Base-by-base conservation (phyloP, 2,888 invertebrate genomes). In the Euzophera pinguis region DNA sequence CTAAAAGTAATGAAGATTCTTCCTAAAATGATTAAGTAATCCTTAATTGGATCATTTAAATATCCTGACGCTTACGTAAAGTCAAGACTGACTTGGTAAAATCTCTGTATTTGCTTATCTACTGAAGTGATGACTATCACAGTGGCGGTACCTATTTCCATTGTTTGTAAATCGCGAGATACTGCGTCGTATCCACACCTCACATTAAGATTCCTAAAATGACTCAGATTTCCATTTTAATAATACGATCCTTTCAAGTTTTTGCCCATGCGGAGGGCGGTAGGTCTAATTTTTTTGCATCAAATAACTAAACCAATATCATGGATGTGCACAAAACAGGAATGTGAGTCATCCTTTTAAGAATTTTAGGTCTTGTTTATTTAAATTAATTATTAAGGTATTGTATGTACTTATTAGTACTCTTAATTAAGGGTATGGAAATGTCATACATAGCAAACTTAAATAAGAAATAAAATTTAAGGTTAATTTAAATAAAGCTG, bases 251-350 rank as follows among this genome's bases (percentile, higher is more conserved):
- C 29, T 12, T 32, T 27, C 10, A 32, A 27, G 27, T 39, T 39
- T 49, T 49, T 50, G 29, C 45, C 14, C 45, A 14, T 14, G 5
- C 22, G 14, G 13, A 3, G n/a, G n/a, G 27, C 22, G 27, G 1
- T 12, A 37, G 38, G 38, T 35, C 29, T 14, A 35, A 29, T 39
- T 47, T 47, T 42, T 52, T 47, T 34, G 34, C 32, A 43, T 51
- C 51, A 35, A 35, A 37, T 51, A 35, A n/a, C n/a, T n/a, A n/a
- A n/a, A 38, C 27, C 50, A 47, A 42, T 50, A 45, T 51, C 34
- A 48, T 52, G 37, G 47, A n/a, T 29, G 53, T 53, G 52, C 32
- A 14, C 38, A 48, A 13, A 48, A 38, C 38, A 27, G 9, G 22
- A 22, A 22, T 27, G 35, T 50, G 49, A 50, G 14, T 50, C 49